Base-by-base conservation (phyloP, 2,888 invertebrate species). In the Himalopsyche anomala region DNA sequence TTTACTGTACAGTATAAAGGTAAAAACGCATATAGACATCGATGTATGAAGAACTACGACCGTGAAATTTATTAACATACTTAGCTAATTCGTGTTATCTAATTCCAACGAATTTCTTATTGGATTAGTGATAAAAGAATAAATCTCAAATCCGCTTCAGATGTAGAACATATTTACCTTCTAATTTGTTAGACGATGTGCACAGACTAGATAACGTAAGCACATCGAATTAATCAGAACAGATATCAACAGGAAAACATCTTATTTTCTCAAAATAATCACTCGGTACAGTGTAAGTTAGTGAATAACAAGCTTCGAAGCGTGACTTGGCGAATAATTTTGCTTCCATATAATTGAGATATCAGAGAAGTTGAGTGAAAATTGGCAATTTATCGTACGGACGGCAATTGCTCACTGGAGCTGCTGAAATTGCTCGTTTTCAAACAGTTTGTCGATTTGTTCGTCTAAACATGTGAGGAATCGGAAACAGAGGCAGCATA, bases 261-360 rank as follows among this genome's bases (percentile, higher is more conserved):
- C 2, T 19, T 62, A 19, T 62, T 28, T 11, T 28, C 62, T 62
- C 5, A 19, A 19, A 62, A 56, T 56, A 56, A 62, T 62, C 62
- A 8, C 11, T 19, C 9, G 5, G 11, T 11, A 62, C 62, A 19
- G 19, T 19, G 19, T 28, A 8, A 62, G 19, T 15, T 19, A 19
- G 62, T 8, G 8, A 62, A 62, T 62, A 62, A 19, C 62, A 62
- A 62, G 19, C 62, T 19, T 9, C 19, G 62, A 19, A 62, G 62
- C 62, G 62, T 62, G 62, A 62, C 62, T 19, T 62, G 62, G 62
- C 19, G 62, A 62, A 62, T 62, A 62, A 62, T 62, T 62, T 28
- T 62, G 62, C 62, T 62, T 62, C 62, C 62, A 62, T 19, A 62
- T 62, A 62, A 62, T 62, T 62, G 62, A 62, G 28, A 62, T 62